Percentiles rank a stretch among this genome's conserved stretches.
Evolutionary conservation across 1,140 invertebrate genomes (phyloP).

Genomic region (Pachyrhynchus sulphureomaculatus): DNA sequence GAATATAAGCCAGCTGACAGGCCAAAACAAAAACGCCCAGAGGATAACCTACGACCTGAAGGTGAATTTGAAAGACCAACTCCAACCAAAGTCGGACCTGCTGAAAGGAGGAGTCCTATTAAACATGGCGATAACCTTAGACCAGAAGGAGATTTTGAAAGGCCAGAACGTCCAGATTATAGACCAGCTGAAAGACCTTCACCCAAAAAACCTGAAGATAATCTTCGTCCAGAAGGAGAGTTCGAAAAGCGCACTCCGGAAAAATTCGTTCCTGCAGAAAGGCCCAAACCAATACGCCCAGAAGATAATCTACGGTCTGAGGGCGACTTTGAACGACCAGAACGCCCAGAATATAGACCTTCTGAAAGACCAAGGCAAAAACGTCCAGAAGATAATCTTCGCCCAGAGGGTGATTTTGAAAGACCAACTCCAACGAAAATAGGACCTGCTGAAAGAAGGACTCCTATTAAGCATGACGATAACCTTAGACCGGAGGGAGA

Average conservation of each 20-base stretch:
- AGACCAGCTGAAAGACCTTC: constrained; percentile 47
- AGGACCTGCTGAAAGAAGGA: constrained; percentile 49
- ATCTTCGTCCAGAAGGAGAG: constrained; percentile 56
- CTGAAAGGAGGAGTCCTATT: constrained; percentile 47
- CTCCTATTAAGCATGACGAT: constrained; percentile 44
- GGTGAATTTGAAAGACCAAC: constrained; percentile 57
- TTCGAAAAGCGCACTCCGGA: neutral
- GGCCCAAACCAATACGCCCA: neutral
- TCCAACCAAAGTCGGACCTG: constrained; percentile 36
- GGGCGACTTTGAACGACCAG: constrained; percentile 58
- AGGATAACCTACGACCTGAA: constrained; percentile 59
- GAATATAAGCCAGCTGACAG: constrained; percentile 53
- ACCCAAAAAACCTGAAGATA: constrained; percentile 55
- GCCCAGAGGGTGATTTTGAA: constrained; percentile 52
- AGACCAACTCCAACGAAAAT: constrained; percentile 47
- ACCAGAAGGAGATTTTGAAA: constrained; percentile 58
- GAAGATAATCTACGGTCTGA: constrained; percentile 51
- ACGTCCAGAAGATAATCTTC: constrained; percentile 56
- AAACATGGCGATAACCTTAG: constrained; percentile 63
- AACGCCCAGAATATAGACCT: constrained; percentile 45
- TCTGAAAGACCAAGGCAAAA: constrained; percentile 56
- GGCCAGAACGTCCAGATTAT: constrained; percentile 51
- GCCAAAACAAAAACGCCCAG: constrained; percentile 57
- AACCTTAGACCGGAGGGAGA: constrained; percentile 54
- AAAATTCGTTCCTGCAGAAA: constrained; percentile 1